A percentile compares a stretch with the other conserved stretches of the same genome.
Conservation (phyloP, 2,113 vertebrate genomes). For the Pelobates fuscus region DNA sequence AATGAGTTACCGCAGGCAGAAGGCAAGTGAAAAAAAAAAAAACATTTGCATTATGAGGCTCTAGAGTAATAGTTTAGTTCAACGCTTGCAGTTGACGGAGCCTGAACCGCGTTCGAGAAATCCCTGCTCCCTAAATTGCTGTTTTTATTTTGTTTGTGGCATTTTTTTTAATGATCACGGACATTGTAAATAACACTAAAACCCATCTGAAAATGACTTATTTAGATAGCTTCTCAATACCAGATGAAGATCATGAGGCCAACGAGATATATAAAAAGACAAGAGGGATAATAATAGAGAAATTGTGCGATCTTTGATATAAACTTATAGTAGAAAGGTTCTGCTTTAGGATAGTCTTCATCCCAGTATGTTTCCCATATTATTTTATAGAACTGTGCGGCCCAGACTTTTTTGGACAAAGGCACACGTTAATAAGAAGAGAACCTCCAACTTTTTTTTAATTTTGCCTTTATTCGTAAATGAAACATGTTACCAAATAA, state of each 20-base stretch:
- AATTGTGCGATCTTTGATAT: no score
- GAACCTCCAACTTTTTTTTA: no score
- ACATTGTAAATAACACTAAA: slow-evolving; percentile 29
- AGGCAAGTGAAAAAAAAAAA: background rate
- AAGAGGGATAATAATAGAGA: no score
- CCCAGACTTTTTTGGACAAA: no score
- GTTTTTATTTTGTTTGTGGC: background rate
- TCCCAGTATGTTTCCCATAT: no score
- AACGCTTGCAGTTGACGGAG: background rate
- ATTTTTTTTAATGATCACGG: background rate
- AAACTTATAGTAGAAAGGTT: no score
- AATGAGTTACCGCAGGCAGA: slow-evolving; percentile 41
- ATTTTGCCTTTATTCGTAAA: no score
- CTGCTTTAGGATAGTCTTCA: no score
- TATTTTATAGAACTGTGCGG: no score
- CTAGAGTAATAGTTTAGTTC: slow-evolving; percentile 29
- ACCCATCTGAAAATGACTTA: background rate
- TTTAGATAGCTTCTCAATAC: slow-evolving; percentile 17
- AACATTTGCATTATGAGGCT: slow-evolving; percentile 42
- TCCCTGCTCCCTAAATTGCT: slow-evolving; percentile 2
- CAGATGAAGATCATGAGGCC: slow-evolving; percentile 19
- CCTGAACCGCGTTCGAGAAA: slow-evolving; percentile 27
- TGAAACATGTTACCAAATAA: no score
- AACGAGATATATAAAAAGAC: slow-evolving; percentile 25
- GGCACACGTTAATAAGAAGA: no score